Base-by-base conservation (phyloP, 2,888 invertebrate genomes). In the Nemoura dubitans region DNA sequence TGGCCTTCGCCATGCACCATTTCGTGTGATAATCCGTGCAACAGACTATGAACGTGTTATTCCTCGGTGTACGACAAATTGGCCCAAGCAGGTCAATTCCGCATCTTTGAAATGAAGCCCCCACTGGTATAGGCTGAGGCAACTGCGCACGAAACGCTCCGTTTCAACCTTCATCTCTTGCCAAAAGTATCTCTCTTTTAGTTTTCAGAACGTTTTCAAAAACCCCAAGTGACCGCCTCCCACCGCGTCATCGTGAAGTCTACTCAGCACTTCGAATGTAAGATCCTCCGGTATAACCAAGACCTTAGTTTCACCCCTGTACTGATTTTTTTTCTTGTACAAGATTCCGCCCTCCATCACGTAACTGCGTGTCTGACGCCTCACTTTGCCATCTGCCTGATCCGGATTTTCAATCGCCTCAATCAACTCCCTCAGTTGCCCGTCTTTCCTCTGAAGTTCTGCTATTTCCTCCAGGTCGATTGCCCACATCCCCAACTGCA, bases 31-130 rank as follows among this genome's bases (percentile, higher is more conserved):
- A 83, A 26, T 83, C 83, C 3, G 83, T 83, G 26, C 36, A 30
- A 6, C 36, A 42, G 25, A 83, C 27, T 10, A 83, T 83, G 26
- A 83, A 83, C 0, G 36, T 30, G 21, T 25, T 7, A 6, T 26
- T 26, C 26, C 36, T 5, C 1, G 6, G 28, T 0, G 86, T 86
- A 0, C 78, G 27, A 16, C 88, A 88, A 29, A 88, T 89, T 0
- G 88, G 88, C 0, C 89, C 88, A 25, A 89, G 27, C 0, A 88
- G 43, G 80, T 89, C 89, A 0, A 83, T 85, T 1, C 87, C 87
- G 14, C 88, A 21, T n/a, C 80, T 80, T 10, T 88, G 85, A 43
- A 88, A 88, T 14, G 88, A 59, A 25, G 77, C 21, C 7, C 81
- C 87, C 0, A 87, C 86, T n/a, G 84, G 0, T 5, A 88, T 87